A percentile compares a stretch with the other conserved stretches of the same genome.
phyloP scores from a whole-genome alignment of 2,888 invertebrate genomes.

The Caenorhabditis angaria region DNA sequence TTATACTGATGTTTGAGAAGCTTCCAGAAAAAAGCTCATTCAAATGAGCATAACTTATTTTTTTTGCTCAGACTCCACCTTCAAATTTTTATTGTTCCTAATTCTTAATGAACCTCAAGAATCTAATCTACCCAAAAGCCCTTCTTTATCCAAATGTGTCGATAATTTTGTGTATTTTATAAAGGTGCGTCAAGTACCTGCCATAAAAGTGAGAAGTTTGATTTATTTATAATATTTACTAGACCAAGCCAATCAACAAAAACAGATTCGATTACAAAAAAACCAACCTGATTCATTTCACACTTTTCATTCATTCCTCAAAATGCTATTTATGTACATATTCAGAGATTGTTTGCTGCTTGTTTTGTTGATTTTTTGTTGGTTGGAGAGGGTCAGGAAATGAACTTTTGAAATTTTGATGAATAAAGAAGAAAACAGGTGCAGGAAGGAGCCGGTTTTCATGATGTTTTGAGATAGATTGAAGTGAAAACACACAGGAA shows the following conservation, averaged over 20 bases:
- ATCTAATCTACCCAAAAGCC: neutral
- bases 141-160: neutral
- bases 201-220: constrained; percentile 1
- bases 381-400: neutral
- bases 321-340: neutral
- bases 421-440: no score
- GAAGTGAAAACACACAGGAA: no score
- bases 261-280: constrained; percentile 2
- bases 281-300: neutral
- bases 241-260: neutral
- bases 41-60: no score
- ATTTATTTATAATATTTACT: neutral
- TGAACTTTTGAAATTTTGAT: no score
- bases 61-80: neutral
- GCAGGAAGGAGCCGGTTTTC: no score
- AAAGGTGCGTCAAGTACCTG: neutral
- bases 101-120: neutral
- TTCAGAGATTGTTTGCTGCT: neutral
- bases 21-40: no score
- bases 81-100: neutral
- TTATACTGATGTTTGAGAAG: no score
- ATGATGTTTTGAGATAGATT: no score
- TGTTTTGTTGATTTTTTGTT: neutral
- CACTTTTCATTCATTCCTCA: neutral
- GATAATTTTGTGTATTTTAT: neutral